These are phyloP conservation scores for Pseudorhombus dupliciocellatus DNA, from an alignment of 2,113 vertebrate genomes.

Conservation along the genomic window DNA sequence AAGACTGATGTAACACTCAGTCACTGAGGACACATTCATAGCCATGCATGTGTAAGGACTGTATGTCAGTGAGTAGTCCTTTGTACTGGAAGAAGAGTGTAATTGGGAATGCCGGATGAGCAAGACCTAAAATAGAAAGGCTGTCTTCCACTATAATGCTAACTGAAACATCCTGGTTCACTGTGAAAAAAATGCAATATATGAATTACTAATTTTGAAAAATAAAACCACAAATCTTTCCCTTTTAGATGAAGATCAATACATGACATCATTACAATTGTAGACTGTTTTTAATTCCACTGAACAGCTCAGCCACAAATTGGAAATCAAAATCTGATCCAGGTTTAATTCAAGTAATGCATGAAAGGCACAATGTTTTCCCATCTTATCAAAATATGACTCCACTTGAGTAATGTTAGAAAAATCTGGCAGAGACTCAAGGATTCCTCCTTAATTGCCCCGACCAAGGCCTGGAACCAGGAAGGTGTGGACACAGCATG, in stretches of 20 bases:
- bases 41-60: slow-evolving; percentile 27
- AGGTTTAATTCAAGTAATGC: not conserved
- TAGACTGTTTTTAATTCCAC: too few relatives aligned
- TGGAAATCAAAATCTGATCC: not conserved
- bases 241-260: too few relatives aligned
- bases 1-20: slow-evolving; percentile 55
- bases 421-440: slow-evolving; percentile 49
- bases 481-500: slow-evolving; percentile 16
- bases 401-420: slow-evolving; percentile 46
- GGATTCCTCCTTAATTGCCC: slow-evolving; percentile 48
- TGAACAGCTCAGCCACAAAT: not conserved
- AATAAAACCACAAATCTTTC: not conserved
- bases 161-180: not conserved
- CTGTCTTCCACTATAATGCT: slow-evolving; percentile 4
- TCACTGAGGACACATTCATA: slow-evolving; percentile 58
- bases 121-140: slow-evolving; percentile 21
- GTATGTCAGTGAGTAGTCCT: slow-evolving; percentile 24
- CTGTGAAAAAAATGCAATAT: slow-evolving; percentile 6
- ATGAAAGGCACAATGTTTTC: not conserved
- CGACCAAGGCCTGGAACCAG: slow-evolving; percentile 31
- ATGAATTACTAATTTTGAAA: not conserved
- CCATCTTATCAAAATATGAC: slow-evolving; percentile 10
- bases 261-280: too few relatives aligned
- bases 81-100: slow-evolving; percentile 29
- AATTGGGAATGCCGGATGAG: slow-evolving; percentile 28